Conservation (phyloP, 2,113 vertebrate species). For the Galbula dea region DNA sequence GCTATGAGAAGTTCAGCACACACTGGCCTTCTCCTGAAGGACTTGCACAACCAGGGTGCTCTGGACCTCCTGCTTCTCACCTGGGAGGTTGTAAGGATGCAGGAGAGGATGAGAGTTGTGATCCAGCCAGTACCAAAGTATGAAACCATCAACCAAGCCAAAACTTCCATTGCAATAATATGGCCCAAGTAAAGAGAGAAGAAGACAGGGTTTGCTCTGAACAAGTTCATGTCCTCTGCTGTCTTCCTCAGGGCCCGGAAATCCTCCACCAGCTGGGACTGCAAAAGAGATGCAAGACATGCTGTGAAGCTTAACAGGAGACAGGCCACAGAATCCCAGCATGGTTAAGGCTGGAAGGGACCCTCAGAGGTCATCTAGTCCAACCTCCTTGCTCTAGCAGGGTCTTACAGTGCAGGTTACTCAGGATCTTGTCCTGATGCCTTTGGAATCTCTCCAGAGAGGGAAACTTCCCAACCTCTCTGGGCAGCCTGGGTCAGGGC, state of each 20-base stretch:
- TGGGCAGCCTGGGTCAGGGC: no score
- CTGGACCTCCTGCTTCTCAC: constrained; percentile 61
- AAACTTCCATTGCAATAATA: constrained; percentile 83
- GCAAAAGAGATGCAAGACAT: neutral
- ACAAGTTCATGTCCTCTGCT: constrained; percentile 80
- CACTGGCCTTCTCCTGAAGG: neutral
- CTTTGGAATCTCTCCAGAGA: no score
- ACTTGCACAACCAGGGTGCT: neutral
- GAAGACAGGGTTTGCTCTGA: constrained; percentile 80
- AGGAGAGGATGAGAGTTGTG: constrained; percentile 75
- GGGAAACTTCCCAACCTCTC: no score
- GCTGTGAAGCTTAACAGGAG: neutral
- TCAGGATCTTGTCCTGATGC: no score
- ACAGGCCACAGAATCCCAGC: neutral
- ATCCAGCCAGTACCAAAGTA: constrained; percentile 86
- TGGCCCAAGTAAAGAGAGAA: constrained; percentile 86
- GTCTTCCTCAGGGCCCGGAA: constrained; percentile 80
- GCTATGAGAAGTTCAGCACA: neutral
- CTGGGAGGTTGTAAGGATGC: constrained; percentile 84
- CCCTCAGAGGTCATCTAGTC: no score
- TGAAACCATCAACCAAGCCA: constrained; percentile 80
- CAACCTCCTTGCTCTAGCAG: no score
- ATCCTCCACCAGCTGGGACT: constrained; percentile 83
- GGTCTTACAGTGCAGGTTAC: no score
- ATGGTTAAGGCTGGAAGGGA: no score